Percentiles rank a stretch among this genome's conserved stretches.
phyloP scores from a whole-genome alignment of 1,140 invertebrate genomes.

The Plutomurus gul region DNA sequence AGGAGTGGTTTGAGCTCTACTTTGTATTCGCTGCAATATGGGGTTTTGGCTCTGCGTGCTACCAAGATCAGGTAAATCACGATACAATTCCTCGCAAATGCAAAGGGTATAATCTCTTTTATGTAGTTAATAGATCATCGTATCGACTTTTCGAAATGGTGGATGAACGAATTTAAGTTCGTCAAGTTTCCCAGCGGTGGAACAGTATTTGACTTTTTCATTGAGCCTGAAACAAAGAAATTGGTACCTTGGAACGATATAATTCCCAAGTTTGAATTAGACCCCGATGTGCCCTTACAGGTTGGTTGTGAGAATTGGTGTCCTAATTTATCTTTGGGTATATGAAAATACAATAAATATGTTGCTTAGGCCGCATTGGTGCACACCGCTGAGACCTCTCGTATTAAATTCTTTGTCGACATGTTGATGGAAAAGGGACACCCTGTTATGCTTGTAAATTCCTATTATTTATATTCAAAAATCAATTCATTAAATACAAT shows the following conservation, averaged over 20 bases:
- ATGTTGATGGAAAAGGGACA: slow-evolving; percentile 82
- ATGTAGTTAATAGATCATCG: slow-evolving; percentile 79
- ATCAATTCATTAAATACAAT: too few relatives aligned
- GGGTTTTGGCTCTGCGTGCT: slow-evolving; percentile 95
- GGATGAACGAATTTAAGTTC: slow-evolving; percentile 93
- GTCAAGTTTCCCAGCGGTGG: slow-evolving; percentile 87
- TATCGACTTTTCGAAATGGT: slow-evolving; percentile 96
- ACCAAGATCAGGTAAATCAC: slow-evolving; percentile 82
- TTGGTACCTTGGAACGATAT: slow-evolving; percentile 88
- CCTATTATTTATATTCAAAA: too few relatives aligned
- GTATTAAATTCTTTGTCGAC: slow-evolving; percentile 87
- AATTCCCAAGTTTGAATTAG: slow-evolving; percentile 86
- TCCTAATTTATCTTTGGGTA: too few relatives aligned
- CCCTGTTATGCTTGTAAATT: slow-evolving; percentile 88
- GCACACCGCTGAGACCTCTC: slow-evolving; percentile 90
- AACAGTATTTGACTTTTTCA: slow-evolving; percentile 95
- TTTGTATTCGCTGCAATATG: slow-evolving; percentile 95
- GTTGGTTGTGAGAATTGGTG: too few relatives aligned
- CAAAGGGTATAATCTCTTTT: background rate
- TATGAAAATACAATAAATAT: background rate
- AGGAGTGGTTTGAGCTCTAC: slow-evolving; percentile 93
- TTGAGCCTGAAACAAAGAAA: slow-evolving; percentile 85
- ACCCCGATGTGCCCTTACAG: slow-evolving; percentile 88
- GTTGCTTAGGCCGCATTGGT: slow-evolving; percentile 76
- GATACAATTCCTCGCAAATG: slow-evolving; percentile 20